Base-by-base conservation (phyloP, 1,140 invertebrate species). In the Drosophila bipectinata region DNA sequence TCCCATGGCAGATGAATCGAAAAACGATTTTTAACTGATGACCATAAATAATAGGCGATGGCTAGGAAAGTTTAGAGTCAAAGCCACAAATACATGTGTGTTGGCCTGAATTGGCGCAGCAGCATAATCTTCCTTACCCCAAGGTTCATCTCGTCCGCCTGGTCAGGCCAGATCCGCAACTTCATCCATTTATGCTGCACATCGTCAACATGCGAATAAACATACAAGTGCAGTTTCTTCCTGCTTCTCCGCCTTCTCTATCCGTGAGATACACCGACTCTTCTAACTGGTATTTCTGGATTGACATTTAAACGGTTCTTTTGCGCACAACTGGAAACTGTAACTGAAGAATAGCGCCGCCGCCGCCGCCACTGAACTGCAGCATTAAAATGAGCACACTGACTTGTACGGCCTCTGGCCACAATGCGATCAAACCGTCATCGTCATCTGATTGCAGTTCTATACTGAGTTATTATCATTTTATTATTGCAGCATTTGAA, bases 231-330 rank as follows among this genome's bases (percentile, higher is more conserved):
- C 79, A 74, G 77, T 76, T 79, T 85, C 83, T 85, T 85, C 79
- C 78, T 83, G 66, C 58, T 82, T 68, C 59, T 77, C 45, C 68
- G 66, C 74, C 71, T 66, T 15, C 39, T 41, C 49, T 59, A 53
- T 64, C 59, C 54, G 58, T 67, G 57, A 56, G 72, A 61, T 66
- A 57, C 81, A 84, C 80, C 74, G 71, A 84, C 75, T 69, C 77
- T 78, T 88, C 82, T 88, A 90, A 90, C 85, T 90, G 85, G 85
- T 90, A 90, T 90, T 90, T 90, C 85, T 87, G 81, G 85, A 90
- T 90, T 90, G 87, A 90, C 85, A 90, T 90, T 90, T 90, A 90
- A 90, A 90, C 85, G 85, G 85, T 90, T 90, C 87, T 90, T 84
- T 85, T 87, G 81, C 82, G 81, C 77, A 81, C 81, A 84, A 87